phyloP scores from a whole-genome alignment of 2,797 vertebrate species.

The Tiaroga cobitis region DNA sequence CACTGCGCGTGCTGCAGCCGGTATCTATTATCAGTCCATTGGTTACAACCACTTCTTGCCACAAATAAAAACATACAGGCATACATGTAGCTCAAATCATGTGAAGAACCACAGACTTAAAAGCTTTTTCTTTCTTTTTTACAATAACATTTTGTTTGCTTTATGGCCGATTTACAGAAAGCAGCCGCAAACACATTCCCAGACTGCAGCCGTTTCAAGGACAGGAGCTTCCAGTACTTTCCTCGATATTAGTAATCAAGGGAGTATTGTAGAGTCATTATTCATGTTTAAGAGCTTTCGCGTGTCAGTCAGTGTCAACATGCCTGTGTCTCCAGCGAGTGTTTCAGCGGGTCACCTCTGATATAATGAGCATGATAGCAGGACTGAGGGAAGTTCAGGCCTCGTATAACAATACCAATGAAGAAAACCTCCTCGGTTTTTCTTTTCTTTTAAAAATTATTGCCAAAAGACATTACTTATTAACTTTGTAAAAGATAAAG shows the following conservation, averaged over 20 bases:
- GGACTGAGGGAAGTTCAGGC: background rate
- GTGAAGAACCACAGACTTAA: background rate
- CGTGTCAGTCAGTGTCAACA: background rate
- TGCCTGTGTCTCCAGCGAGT: background rate
- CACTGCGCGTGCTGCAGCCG: no score
- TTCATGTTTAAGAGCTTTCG: background rate
- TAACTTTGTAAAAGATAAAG: constrained; percentile 1
- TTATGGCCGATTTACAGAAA: background rate
- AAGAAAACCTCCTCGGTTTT: background rate
- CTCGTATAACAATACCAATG: background rate
- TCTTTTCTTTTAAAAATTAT: background rate
- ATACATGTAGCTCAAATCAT: background rate
- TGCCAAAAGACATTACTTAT: constrained; percentile 9
- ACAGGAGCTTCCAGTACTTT: background rate
- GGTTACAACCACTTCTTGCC: background rate
- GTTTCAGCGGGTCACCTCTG: constrained; percentile 4
- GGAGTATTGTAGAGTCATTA: background rate
- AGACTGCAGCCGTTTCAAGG: background rate
- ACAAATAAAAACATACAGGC: background rate
- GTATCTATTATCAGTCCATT: background rate
- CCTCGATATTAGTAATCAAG: background rate
- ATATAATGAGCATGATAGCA: background rate
- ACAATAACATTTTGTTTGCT: background rate
- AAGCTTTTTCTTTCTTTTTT: background rate
- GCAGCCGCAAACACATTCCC: background rate